Evolutionary conservation across 2,888 invertebrate species (phyloP), one percentile per base, ranked within the genome.

Genomic region (Rhyacophila evoluta): DNA sequence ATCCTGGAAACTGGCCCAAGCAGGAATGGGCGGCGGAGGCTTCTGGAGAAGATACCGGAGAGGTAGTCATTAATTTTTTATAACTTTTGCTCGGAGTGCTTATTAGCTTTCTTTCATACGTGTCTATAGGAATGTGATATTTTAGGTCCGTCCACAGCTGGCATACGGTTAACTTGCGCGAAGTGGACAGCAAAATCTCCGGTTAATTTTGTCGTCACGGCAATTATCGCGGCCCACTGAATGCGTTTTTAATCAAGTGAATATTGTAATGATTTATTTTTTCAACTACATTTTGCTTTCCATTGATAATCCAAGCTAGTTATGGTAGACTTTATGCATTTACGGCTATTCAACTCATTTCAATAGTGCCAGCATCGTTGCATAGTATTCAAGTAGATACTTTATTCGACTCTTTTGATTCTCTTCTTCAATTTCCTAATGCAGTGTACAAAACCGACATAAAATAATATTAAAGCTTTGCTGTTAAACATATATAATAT

Each of bases 21-120:
- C 85, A 85, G 78, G 87, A 85, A 83, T 89, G 86, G 87, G 84
- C 86, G 79, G 86, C 84, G 80, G 89, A 86, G 83, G 88, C 84
- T 84, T 88, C 87, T 55, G 89, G 86, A 67, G 90, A 90, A 83
- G 90, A 90, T 78, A 88, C 88, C 27, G 88, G 87, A 82, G 89
- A 89, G 84, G 90, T 90, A 85, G 86, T 87, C 19, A 19, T 25
- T 55, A 2, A 19, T 55, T 25, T 25, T 1, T 55, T 25, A 8
- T 19, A 1, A n/a, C 10, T 1, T 8, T 25, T 19, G 10, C 1
- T 55, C 19, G 1, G 12, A 55, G 19, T 55, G 55, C 12, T 55
- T 38, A 33, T 55, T 55, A 15, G 41, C 19, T 55, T 55, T 55
- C 1, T 55, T 55, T 55, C 2, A 55, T 25, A 19, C 15, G 6